Conservation (phyloP, 1,140 invertebrate species). For the Drosophila mayri region DNA sequence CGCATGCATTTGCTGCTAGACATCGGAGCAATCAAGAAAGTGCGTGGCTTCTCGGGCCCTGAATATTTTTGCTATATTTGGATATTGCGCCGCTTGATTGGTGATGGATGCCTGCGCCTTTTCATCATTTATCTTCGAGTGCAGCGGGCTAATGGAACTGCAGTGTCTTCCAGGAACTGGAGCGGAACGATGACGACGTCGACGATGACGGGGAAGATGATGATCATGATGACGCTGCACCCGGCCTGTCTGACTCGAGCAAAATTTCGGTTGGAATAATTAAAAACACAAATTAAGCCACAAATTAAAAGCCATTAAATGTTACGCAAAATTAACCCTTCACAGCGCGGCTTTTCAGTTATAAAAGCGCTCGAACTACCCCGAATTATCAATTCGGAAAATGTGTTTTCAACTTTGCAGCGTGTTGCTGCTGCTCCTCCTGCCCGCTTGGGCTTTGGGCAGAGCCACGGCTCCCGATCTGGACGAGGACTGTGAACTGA, state of each 20-base stretch:
- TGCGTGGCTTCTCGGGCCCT: slow-evolving; percentile 49
- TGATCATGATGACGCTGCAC: slow-evolving; percentile 29
- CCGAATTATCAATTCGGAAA: slow-evolving; percentile 15
- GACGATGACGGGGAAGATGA: neutral
- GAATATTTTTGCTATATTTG: slow-evolving; percentile 68
- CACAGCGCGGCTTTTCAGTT: slow-evolving; percentile 1
- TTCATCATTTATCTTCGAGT: slow-evolving; percentile 74
- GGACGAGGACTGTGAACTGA: slow-evolving; percentile 63
- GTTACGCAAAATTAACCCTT: slow-evolving; percentile 65
- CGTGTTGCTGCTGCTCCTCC: slow-evolving; percentile 11
- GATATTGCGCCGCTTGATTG: slow-evolving; percentile 68
- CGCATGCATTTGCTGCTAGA: slow-evolving; percentile 56
- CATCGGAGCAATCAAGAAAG: slow-evolving; percentile 36
- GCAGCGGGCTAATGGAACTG: slow-evolving; percentile 61
- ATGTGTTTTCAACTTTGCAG: slow-evolving; percentile 16
- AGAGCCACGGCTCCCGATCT: slow-evolving; percentile 30
- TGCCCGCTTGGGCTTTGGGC: slow-evolving; percentile 1
- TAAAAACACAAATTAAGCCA: slow-evolving; percentile 65
- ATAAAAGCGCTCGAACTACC: slow-evolving; percentile 39
- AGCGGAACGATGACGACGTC: slow-evolving; percentile 51
- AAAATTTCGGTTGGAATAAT: slow-evolving; percentile 45
- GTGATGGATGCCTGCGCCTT: slow-evolving; percentile 69
- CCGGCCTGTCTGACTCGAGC: neutral
- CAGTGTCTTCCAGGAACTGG: slow-evolving; percentile 69
- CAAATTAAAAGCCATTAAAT: slow-evolving; percentile 68